These are phyloP conservation scores for Embiotoca jacksoni DNA, from an alignment of 2,113 vertebrate species.

Conservation along the genomic window DNA sequence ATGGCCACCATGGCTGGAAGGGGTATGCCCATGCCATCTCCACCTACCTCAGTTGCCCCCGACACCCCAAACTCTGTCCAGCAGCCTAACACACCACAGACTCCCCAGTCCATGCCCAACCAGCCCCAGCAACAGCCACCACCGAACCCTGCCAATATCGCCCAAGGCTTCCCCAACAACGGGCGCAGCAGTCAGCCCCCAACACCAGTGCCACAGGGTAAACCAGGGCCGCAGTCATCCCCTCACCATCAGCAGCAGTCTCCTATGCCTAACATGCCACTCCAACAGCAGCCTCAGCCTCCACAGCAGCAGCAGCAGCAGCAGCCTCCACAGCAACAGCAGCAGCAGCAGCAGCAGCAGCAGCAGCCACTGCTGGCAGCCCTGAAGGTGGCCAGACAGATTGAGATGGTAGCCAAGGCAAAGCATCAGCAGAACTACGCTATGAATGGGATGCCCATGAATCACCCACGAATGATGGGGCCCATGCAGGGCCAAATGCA, in stretches of 20 bases:
- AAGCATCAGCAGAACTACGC: constrained; percentile 75
- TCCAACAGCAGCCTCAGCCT: constrained; percentile 73
- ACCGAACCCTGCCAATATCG: constrained; percentile 87
- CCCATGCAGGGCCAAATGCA: constrained; percentile 88
- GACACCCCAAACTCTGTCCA: constrained; percentile 90
- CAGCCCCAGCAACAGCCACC: constrained; percentile 83
- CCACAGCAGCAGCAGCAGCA: constrained; percentile 71
- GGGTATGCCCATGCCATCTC: constrained; percentile 94
- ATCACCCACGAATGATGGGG: constrained; percentile 89
- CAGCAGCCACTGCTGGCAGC: constrained; percentile 89
- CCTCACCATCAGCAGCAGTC: constrained; percentile 89
- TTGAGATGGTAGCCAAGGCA: constrained; percentile 90
- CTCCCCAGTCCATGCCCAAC: constrained; percentile 84
- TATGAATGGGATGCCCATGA: constrained; percentile 91
- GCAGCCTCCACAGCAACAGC: constrained; percentile 19
- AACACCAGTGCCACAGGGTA: constrained; percentile 90
- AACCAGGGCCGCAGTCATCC: constrained; percentile 87
- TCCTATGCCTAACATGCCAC: constrained; percentile 85
- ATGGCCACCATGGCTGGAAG: constrained; percentile 99
- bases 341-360: constrained; percentile 77
- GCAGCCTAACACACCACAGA: constrained; percentile 93
- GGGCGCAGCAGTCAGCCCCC: constrained; percentile 91
- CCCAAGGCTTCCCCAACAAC: constrained; percentile 88
- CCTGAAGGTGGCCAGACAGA: constrained; percentile 92
- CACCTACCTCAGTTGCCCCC: constrained; percentile 93